Conservation (phyloP, 2,888 invertebrate species). For the Thymelicus lineola region DNA sequence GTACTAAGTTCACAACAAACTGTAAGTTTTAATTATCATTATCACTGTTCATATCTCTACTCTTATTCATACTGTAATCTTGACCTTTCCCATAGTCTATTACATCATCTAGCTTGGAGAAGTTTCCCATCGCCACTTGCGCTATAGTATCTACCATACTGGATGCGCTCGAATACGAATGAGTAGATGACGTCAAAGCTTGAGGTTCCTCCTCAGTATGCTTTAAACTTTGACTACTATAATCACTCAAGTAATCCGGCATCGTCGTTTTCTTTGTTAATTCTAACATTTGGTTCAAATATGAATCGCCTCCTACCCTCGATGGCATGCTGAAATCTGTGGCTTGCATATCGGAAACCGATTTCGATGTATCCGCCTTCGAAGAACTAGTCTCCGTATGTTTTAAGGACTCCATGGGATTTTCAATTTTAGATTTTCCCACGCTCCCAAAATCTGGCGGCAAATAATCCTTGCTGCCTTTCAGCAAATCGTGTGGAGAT, state of each 20-base stretch:
- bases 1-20: not conserved
- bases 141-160: constrained; percentile 75
- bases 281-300: constrained; percentile 82
- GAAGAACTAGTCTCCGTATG: constrained; percentile 73
- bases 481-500: constrained; percentile 74
- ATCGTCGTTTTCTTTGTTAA: constrained; percentile 82
- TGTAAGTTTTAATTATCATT: constrained; percentile 25
- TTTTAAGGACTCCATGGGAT: constrained; percentile 69
- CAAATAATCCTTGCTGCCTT: constrained; percentile 77
- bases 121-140: constrained; percentile 76
- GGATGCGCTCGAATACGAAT: constrained; percentile 70
- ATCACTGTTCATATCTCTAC: constrained; percentile 53
- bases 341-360: constrained; percentile 65
- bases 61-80: constrained; percentile 68
- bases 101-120: constrained; percentile 72
- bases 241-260: constrained; percentile 79
- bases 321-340: constrained; percentile 80
- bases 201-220: constrained; percentile 81
- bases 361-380: constrained; percentile 79
- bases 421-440: constrained; percentile 79
- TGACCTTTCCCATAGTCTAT: constrained; percentile 74
- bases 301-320: constrained; percentile 76
- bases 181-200: constrained; percentile 77
- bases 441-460: constrained; percentile 84
- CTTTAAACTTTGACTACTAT: constrained; percentile 84